Conservation (phyloP, 2,797 vertebrate species). For the Esox lucius region DNA sequence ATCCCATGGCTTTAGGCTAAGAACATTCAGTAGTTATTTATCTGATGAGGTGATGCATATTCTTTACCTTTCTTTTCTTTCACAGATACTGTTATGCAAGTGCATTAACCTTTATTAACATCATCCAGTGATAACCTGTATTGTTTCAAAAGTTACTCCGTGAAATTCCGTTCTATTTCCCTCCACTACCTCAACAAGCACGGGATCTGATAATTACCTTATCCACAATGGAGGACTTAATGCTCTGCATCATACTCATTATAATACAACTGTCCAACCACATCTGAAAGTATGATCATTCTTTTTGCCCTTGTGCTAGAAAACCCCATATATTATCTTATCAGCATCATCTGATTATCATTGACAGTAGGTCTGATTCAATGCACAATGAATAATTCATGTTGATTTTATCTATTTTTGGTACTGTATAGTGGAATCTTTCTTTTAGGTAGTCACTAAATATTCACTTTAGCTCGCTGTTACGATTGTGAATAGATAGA, state of each 20-base stretch:
- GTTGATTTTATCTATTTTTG: slow-evolving; percentile 62
- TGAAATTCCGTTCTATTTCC: slow-evolving; percentile 67
- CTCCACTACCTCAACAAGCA: slow-evolving; percentile 54
- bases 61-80: slow-evolving; percentile 38
- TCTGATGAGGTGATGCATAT: slow-evolving; percentile 19
- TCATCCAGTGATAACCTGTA: slow-evolving; percentile 56
- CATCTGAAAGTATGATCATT: slow-evolving; percentile 67
- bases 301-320: slow-evolving; percentile 63
- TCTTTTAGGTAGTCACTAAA: slow-evolving; percentile 40
- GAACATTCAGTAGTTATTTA: slow-evolving; percentile 1
- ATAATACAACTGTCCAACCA: slow-evolving; percentile 60
- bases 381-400: slow-evolving; percentile 72
- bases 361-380: slow-evolving; percentile 59
- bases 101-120: slow-evolving; percentile 61
- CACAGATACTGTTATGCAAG: slow-evolving; percentile 45
- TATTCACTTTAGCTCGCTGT: slow-evolving; percentile 27
- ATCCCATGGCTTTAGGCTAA: background rate
- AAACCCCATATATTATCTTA: slow-evolving; percentile 67
- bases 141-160: slow-evolving; percentile 63
- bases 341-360: slow-evolving; percentile 64
- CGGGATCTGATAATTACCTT: slow-evolving; percentile 73
- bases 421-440: slow-evolving; percentile 38
- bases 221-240: slow-evolving; percentile 63
- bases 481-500: slow-evolving; percentile 4
- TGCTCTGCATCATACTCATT: slow-evolving; percentile 64